phyloP scores from a whole-genome alignment of 2,888 invertebrate genomes.

The Danaus chrysippus region DNA sequence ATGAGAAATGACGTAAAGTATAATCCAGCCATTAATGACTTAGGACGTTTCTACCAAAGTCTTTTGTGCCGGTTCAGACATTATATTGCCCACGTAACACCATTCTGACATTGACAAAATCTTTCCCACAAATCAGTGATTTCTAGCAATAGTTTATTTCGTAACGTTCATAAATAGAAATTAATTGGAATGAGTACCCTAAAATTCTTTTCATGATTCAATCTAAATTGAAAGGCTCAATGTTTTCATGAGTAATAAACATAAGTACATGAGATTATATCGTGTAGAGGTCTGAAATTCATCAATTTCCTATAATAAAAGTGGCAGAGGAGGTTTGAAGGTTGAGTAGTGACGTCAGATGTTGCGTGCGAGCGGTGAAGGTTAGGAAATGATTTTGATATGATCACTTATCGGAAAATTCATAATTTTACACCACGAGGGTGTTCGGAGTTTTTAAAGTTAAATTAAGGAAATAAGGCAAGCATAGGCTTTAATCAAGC shows the following conservation, averaged over 20 bases:
- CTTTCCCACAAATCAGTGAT: slow-evolving; percentile 28
- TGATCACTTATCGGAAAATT: slow-evolving; percentile 39
- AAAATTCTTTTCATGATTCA: too few relatives aligned
- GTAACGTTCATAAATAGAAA: slow-evolving; percentile 19
- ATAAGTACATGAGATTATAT: slow-evolving; percentile 3
- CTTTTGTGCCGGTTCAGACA: slow-evolving; percentile 25
- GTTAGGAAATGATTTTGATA: slow-evolving; percentile 43
- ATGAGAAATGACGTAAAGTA: slow-evolving; percentile 47
- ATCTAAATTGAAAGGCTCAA: too few relatives aligned
- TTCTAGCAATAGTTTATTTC: slow-evolving; percentile 27
- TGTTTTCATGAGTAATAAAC: too few relatives aligned
- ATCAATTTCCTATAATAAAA: slow-evolving; percentile 17
- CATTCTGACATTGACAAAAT: slow-evolving; percentile 40
- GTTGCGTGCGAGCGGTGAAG: slow-evolving; percentile 50
- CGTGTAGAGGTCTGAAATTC: slow-evolving; percentile 8
- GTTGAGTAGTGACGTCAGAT: slow-evolving; percentile 42
- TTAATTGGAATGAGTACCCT: too few relatives aligned
- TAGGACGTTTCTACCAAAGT: slow-evolving; percentile 46
- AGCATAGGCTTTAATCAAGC: neutral
- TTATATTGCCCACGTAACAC: slow-evolving; percentile 37
- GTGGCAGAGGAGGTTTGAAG: slow-evolving; percentile 29
- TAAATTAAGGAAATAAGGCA: neutral
- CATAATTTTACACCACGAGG: slow-evolving; percentile 23
- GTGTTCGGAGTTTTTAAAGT: slow-evolving; percentile 4
- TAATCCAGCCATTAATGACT: slow-evolving; percentile 52